Percentiles rank a stretch among this genome's conserved stretches.
Evolutionary conservation across 2,113 vertebrate genomes (phyloP).

Genomic region (Pongo pygmaeus): DNA sequence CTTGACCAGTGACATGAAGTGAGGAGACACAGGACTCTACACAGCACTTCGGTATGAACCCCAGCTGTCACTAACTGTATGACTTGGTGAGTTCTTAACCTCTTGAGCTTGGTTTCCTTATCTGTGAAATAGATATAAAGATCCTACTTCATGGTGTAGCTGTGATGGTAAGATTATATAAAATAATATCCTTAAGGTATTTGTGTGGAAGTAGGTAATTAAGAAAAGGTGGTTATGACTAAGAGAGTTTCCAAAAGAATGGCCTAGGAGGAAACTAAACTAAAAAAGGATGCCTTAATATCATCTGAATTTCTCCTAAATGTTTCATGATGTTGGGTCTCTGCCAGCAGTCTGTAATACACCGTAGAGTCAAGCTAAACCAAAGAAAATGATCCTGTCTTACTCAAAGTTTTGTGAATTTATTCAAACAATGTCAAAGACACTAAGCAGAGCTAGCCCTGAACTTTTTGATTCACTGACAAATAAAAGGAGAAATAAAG

Average conservation of each 20-base stretch:
- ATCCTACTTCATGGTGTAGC: neutral
- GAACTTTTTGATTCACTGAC: neutral
- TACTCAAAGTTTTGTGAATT: neutral
- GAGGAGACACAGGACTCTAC: neutral
- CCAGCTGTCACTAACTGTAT: neutral
- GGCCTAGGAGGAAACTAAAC: neutral
- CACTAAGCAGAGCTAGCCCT: neutral
- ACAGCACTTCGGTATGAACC: neutral
- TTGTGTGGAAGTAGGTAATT: neutral
- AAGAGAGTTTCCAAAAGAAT: neutral
- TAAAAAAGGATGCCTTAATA: neutral
- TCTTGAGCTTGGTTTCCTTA: neutral
- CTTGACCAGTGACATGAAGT: neutral
- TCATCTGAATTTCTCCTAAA: neutral
- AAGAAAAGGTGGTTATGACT: neutral
- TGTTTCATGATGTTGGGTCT: neutral
- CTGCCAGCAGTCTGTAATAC: neutral
- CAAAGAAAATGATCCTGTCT: neutral
- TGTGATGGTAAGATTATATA: neutral
- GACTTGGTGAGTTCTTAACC: neutral
- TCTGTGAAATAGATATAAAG: neutral
- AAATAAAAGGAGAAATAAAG: conserved; percentile 18
- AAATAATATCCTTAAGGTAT: neutral
- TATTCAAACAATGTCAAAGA: conserved; percentile 16
- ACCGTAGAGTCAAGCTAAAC: neutral